Evolutionary conservation across 64 coral and sea anemone genomes (phyloP), one percentile per base, ranked within the genome.

Genomic region (Dendrophyllia cribrosa): DNA sequence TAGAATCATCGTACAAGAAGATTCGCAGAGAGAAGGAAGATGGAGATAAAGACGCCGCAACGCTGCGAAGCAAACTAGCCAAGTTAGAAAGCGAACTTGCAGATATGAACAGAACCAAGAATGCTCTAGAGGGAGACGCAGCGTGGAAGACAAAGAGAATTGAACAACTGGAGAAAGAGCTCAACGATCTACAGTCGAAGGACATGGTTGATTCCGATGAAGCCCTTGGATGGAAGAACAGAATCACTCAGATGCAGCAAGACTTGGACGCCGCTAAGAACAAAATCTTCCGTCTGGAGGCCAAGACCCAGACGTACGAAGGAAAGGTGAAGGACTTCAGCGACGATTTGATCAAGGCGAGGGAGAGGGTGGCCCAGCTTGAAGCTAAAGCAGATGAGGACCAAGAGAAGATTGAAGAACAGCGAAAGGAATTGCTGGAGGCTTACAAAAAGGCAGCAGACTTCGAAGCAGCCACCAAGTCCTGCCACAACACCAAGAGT

Each of bases 391-490:
- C 71, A 43, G 95, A 97, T 43, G 95, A 94, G 24, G 87, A 76
- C 15, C 88, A 97, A 34, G 75, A 94, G 0, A 97, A 90, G 60
- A 97, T 97, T n/a, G 93, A 97, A 78, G 89, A 76, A 8, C 95
- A 97, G 52, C 95, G 93, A 48, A 89, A 97, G 66, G 91, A 94
- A 51, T 67, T 97, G 9, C 66, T 97, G 44, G 89, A 91, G 62
- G 88, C 88, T 20, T 97, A 94, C 58, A 97, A 97, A 72, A 97
- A 97, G 70, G 93, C 90, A 58, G 92, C 95, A 51, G 95, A 97
- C 70, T 66, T 97, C 20, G 95, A 97, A n/a, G 95, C 95, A 62
- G 95, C 95, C 46, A 74, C 79, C 6, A 92, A 97, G 61, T 94
- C 88, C 50, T 88, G 74, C 15, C 75, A 75, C 19, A 97, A 97